Evolutionary conservation across 2,113 vertebrate genomes (phyloP), one percentile per base, ranked within the genome.

Genomic region (Microcebus griseorufus): DNA sequence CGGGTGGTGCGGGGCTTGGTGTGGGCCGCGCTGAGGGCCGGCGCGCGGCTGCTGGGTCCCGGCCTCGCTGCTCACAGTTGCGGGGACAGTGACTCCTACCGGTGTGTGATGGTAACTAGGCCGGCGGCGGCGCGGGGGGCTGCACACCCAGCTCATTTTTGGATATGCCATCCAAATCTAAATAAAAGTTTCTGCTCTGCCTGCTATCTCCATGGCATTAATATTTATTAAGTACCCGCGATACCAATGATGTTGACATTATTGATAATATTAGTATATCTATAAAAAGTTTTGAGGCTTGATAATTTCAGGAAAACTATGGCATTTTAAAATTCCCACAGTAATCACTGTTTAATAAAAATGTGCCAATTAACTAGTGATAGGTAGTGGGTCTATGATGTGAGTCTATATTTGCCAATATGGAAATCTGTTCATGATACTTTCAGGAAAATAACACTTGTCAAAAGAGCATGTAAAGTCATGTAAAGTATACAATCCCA

Each of bases 81-180:
- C 99, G 99, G 99, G 99, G 99, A 98, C 98, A 98, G 98, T 99
- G 99, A 99, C 99, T 99, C 99, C 99, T 99, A 99, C 99, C 99
- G 99, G 99, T 99, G 99, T 99, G 99, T 99, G 99, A 99, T 99
- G 99, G 99, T 99, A 99, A 99, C 99, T 99, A 99, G 99, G 99
- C 99, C 99, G 99, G 99, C 99, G 99, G 99, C 99, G 97, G 97
- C 97, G 97, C 39, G 98, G 98, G 99, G 99, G 99, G 99, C 99
- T 99, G 98, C 98, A 99, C 99, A 99, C 42, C 42, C 58, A 37
- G 48, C 4, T 84, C 79, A 34, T 65, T 29, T 82, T 18, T 90
- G 32, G 13, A 16, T 53, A 67, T 65, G 32, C 29, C 4, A 5
- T 45, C 70, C 20, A 34, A 76, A 55, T 34, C 58, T 34, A 76